Conservation (phyloP, 2,888 invertebrate species). For the Patella pellucida region DNA sequence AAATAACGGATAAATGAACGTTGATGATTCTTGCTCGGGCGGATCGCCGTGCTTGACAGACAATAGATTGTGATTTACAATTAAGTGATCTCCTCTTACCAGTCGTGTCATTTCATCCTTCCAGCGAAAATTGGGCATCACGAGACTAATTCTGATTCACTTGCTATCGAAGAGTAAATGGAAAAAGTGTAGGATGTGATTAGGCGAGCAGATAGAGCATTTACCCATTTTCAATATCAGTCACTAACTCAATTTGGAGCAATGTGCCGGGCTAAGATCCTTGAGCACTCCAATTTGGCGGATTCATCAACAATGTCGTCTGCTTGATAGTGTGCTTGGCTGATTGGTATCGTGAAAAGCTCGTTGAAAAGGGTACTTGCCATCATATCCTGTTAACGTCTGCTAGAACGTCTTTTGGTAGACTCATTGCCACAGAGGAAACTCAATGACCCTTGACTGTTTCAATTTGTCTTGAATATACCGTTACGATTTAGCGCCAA, state of each 20-base stretch:
- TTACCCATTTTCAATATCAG: conserved; percentile 12
- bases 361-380: conserved; percentile 1
- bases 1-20: background rate
- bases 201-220: conserved; percentile 7
- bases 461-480: conserved; percentile 1
- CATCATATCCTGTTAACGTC: conserved; percentile 8
- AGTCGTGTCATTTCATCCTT: conserved; percentile 6
- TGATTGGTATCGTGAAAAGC: conserved; percentile 3
- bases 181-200: conserved; percentile 9
- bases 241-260: conserved; percentile 24
- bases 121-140: conserved; percentile 9
- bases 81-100: conserved; percentile 10
- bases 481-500: conserved; percentile 9
- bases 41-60: background rate
- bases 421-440: conserved; percentile 6
- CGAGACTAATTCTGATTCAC: conserved; percentile 10
- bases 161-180: conserved; percentile 2
- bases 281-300: conserved; percentile 29
- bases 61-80: conserved; percentile 12
- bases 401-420: conserved; percentile 5
- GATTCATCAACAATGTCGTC: conserved; percentile 8
- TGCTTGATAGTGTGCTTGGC: background rate
- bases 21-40: background rate
- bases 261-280: conserved; percentile 24
- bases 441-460: conserved; percentile 1